Percentiles rank a stretch among this genome's conserved stretches.
These are phyloP conservation scores for Canis aureus DNA, from an alignment of 2,113 vertebrate species.

Conservation along the genomic window DNA sequence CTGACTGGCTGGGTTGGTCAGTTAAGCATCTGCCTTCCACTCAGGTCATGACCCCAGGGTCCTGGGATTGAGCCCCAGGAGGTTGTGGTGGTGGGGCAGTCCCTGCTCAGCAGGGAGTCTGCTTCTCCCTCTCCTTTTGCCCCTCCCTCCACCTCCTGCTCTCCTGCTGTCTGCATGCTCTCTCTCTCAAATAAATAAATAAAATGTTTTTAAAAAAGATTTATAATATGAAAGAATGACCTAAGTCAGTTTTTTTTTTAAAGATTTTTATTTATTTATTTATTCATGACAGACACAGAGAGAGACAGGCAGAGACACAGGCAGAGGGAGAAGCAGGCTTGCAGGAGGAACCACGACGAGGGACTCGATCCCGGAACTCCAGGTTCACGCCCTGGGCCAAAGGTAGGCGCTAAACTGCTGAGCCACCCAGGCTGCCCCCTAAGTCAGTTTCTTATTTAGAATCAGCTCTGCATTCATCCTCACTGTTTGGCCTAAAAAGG, in stretches of 20 bases:
- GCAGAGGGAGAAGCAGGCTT: too few relatives aligned
- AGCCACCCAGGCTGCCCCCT: not conserved
- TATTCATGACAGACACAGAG: too few relatives aligned
- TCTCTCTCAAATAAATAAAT: not conserved
- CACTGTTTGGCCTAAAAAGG: not conserved
- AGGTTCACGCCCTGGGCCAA: too few relatives aligned
- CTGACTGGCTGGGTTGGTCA: not conserved
- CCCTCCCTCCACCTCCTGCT: not conserved
- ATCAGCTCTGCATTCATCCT: not conserved
- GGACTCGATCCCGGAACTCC: too few relatives aligned
- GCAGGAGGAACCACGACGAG: too few relatives aligned
- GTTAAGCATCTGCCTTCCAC: not conserved
- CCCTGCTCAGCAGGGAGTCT: not conserved
- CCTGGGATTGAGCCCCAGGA: not conserved
- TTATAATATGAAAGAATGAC: not conserved
- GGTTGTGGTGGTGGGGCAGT: not conserved
- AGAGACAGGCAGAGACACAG: too few relatives aligned
- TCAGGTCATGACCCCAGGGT: not conserved
- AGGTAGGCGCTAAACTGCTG: too few relatives aligned
- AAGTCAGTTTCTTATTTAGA: not conserved
- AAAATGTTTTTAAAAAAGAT: not conserved
- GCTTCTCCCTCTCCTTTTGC: not conserved
- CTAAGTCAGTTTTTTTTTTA: not conserved
- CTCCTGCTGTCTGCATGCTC: not conserved
- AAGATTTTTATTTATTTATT: too few relatives aligned